Evolutionary conservation across 2,797 vertebrate genomes (phyloP).

Genomic region (Gambelia wislizenii): DNA sequence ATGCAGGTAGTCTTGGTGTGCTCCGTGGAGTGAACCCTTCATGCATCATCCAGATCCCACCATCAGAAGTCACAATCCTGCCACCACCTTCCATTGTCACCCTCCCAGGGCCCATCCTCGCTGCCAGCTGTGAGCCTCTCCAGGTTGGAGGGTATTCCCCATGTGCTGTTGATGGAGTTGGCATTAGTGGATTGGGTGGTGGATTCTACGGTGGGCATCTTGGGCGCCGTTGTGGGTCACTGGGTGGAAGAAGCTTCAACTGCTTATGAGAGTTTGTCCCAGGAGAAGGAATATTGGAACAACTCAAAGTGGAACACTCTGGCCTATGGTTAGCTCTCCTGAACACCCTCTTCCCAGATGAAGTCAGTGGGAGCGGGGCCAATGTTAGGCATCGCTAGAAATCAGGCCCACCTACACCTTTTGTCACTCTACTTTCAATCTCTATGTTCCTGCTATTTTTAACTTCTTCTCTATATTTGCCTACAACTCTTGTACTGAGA

Average conservation of each 20-base stretch:
- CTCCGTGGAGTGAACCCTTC: neutral
- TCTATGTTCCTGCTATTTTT: neutral
- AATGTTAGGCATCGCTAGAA: neutral
- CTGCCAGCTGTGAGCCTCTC: neutral
- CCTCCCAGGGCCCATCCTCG: neutral
- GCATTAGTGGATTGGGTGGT: neutral
- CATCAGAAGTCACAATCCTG: neutral
- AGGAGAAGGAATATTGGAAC: no score
- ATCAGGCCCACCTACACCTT: neutral
- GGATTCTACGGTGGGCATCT: no score
- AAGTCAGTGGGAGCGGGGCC: no score
- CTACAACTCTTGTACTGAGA: no score
- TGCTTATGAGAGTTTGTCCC: neutral
- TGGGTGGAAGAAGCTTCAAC: neutral
- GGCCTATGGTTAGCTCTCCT: no score
- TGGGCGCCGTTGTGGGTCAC: no score
- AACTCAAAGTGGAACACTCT: no score
- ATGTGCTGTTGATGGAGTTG: neutral
- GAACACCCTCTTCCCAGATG: no score
- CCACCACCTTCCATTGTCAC: fast-evolving
- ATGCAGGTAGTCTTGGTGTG: neutral
- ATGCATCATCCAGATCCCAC: neutral
- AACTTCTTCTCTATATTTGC: neutral
- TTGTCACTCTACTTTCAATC: neutral
- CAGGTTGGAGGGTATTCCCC: neutral